A percentile compares a stretch with the other conserved stretches of the same genome.
Conservation (phyloP, 92 coral and sea anemone species). For the Palythoa caribaeorum region DNA sequence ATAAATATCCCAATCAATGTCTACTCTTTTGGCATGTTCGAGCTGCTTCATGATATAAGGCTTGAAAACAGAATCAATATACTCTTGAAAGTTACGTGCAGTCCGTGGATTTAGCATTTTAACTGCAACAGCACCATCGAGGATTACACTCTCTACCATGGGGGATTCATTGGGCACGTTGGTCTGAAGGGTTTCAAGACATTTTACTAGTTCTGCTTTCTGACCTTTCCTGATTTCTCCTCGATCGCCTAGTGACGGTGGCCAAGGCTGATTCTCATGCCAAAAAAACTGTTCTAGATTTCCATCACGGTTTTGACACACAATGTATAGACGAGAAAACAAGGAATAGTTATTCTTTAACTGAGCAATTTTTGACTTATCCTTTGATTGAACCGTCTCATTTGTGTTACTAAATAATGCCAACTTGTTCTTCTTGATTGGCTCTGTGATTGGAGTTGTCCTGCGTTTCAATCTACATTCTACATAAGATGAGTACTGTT, state of each 20-base stretch:
- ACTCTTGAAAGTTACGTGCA: no score
- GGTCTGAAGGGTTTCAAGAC: no score
- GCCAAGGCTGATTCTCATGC: no score
- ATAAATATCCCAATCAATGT: conserved; percentile 64
- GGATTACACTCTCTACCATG: conserved; percentile 9
- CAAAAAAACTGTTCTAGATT: conserved; percentile 14
- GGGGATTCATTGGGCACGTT: conserved; percentile 8
- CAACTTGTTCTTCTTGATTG: conserved; percentile 39
- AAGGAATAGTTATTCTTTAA: conserved; percentile 64
- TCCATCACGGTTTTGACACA: conserved; percentile 21
- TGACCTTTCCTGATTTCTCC: no score
- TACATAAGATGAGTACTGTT: conserved; percentile 2
- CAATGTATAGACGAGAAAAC: neutral
- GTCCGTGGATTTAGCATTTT: no score
- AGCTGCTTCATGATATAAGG: no score
- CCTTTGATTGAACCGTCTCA: conserved; percentile 28
- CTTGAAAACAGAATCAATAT: no score
- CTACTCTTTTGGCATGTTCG: conserved; percentile 22
- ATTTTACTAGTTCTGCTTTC: no score
- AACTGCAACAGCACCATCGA: conserved; percentile 35
- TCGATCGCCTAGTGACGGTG: no score
- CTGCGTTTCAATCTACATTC: conserved; percentile 29
- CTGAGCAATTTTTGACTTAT: conserved; percentile 34
- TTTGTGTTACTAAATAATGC: no score
- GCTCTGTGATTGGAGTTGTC: no score